phyloP scores from a whole-genome alignment of 2,113 vertebrate genomes.

The Hypanus sabinus region DNA sequence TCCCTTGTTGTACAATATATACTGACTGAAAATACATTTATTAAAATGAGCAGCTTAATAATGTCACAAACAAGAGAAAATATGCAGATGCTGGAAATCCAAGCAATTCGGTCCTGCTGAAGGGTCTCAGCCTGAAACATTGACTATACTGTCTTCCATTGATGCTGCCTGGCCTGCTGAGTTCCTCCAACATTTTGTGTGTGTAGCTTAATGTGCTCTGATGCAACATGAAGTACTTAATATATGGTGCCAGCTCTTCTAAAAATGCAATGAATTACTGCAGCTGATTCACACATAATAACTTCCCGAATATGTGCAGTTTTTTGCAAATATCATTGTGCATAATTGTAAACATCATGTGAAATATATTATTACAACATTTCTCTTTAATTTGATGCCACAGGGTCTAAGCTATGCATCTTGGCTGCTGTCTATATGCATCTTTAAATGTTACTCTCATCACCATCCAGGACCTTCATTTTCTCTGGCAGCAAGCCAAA shows the following conservation, averaged over 20 bases:
- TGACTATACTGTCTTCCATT: too few relatives aligned
- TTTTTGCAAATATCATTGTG: constrained; percentile 30
- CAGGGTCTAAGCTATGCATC: constrained; percentile 10
- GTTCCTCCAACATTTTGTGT: too few relatives aligned
- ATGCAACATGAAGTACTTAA: neutral
- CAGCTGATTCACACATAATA: constrained; percentile 8
- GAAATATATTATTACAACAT: constrained; percentile 44
- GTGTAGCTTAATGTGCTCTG: neutral
- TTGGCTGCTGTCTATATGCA: constrained; percentile 47
- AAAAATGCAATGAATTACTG: constrained; percentile 44
- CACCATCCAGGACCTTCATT: constrained; percentile 39
- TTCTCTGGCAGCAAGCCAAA: constrained; percentile 39
- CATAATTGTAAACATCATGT: constrained; percentile 47
- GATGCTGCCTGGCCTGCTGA: too few relatives aligned
- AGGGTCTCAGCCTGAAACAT: too few relatives aligned
- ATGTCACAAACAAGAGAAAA: neutral
- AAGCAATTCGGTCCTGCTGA: too few relatives aligned
- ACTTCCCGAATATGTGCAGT: constrained; percentile 33
- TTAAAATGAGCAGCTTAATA: constrained; percentile 34
- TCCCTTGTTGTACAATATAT: neutral
- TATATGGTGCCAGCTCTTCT: neutral
- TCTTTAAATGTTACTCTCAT: constrained; percentile 45
- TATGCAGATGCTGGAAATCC: too few relatives aligned
- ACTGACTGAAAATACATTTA: constrained; percentile 18
- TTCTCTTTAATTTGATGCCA: constrained; percentile 43